Evolutionary conservation across 2,113 vertebrate genomes (phyloP).

Genomic region (Promerops cafer): DNA sequence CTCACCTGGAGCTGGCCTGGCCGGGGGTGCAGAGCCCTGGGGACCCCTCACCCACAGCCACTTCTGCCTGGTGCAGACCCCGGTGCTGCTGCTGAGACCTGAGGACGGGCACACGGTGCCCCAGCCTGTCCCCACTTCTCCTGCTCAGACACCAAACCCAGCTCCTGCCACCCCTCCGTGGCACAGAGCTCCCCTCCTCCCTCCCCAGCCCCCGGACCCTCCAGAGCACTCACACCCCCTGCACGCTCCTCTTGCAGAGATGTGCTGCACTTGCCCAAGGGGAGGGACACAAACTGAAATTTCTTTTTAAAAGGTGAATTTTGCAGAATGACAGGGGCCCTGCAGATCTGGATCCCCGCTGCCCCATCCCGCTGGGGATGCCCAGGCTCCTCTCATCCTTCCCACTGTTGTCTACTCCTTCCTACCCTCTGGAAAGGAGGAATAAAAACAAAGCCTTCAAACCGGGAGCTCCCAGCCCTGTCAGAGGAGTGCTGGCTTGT

Average conservation of each 20-base stretch:
- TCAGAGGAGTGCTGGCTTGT: not conserved
- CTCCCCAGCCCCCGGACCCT: not conserved
- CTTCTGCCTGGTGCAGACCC: not conserved
- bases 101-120: accelerated
- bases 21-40: not conserved
- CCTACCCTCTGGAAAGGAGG: not conserved
- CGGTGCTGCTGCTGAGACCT: not conserved
- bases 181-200: not conserved
- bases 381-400: not conserved
- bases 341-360: not conserved
- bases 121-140: not conserved
- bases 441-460: not conserved
- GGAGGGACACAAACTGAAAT: too few species aligned
- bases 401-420: not conserved
- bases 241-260: not conserved
- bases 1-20: not conserved
- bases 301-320: not conserved
- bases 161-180: accelerated
- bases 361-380: not conserved
- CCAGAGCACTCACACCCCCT: not conserved
- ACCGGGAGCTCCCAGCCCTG: not conserved
- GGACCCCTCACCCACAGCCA: accelerated
- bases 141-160: not conserved
- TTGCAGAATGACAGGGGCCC: accelerated
- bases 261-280: not conserved